phyloP scores from a whole-genome alignment of 2,113 vertebrate genomes.

The Menidia beryllina region DNA sequence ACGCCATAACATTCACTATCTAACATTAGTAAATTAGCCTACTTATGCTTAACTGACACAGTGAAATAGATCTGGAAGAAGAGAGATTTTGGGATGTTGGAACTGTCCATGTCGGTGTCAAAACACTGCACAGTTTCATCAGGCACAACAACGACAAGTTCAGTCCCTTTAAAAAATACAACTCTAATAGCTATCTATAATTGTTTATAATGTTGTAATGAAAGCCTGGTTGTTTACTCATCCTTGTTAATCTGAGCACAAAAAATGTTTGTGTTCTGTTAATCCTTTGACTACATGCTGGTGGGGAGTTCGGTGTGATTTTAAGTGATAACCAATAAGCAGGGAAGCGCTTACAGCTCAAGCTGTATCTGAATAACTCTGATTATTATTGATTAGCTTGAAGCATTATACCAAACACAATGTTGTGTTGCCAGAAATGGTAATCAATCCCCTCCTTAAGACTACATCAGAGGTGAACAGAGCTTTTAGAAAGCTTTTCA shows the following conservation, averaged over 20 bases:
- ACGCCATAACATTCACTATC: constrained; percentile 43
- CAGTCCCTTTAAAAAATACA: too few relatives aligned
- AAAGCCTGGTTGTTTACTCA: constrained; percentile 43
- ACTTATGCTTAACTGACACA: constrained; percentile 40
- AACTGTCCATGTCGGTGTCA: too few relatives aligned
- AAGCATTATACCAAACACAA: constrained; percentile 36
- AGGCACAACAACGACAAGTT: too few relatives aligned
- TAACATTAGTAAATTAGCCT: constrained; percentile 65
- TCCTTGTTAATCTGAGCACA: constrained; percentile 49
- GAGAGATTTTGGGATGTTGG: constrained; percentile 55
- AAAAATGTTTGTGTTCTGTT: constrained; percentile 49
- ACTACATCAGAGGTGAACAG: constrained; percentile 40
- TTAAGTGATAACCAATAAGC: constrained; percentile 33
- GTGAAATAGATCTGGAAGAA: constrained; percentile 34
- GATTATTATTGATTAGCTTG: constrained; percentile 60
- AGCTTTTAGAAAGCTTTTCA: constrained; percentile 36
- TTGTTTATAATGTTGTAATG: constrained; percentile 42
- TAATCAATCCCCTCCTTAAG: constrained; percentile 31
- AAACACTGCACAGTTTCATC: too few relatives aligned
- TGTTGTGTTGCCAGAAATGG: constrained; percentile 50
- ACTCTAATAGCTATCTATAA: constrained; percentile 8
- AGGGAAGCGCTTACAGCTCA: constrained; percentile 21
- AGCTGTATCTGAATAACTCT: constrained; percentile 40
- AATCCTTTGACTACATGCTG: constrained; percentile 56
- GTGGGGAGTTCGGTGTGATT: constrained; percentile 50